Evolutionary conservation across 2,113 vertebrate species (phyloP), one percentile per base, ranked within the genome.

Genomic region (Puma concolor): DNA sequence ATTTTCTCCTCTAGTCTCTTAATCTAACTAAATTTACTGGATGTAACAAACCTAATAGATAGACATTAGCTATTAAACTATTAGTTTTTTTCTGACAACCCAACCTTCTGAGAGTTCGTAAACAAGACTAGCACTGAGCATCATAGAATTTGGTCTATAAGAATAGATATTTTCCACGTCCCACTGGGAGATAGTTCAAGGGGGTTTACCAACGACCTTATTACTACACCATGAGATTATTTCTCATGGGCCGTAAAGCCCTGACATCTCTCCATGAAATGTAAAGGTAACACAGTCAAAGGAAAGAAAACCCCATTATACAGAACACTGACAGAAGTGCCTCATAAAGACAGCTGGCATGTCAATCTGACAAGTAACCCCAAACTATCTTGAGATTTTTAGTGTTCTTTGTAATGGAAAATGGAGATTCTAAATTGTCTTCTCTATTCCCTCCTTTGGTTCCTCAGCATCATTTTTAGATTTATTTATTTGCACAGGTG

Each of bases 21-120:
- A 90, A 90, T 95, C 90, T 95, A 98, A 81, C 4, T 12, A 95
- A 94, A 63, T 92, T 88, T 74, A 92, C 94, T 23, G 93, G 89
- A 71, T 93, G 4, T 90, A 97, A 87, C 67, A 89, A 97, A 1
- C 11, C 3, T 52, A 96, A 77, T 31, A 63, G 50, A 69, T 81
- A 94, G 0, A 6, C 91, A 91, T 88, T 66, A 84, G 27, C 60
- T 60, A 60, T 77, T 92, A 1, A 9, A 21, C 57, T 60, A 60
- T 60, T 60, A 23, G 21, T 23, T 60, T 60, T 60, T 83, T 71
- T 77, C 27, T 88, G 12, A 36, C 44, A n/a, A 83, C 9, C 19
- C 57, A 76, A 36, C 31, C 11, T 94, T 87, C 23, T 82, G 25
- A 50, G 67, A 79, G 67, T 76, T 74, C 13, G 6, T 86, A 52